A percentile compares a stretch with the other conserved stretches of the same genome.
These are phyloP conservation scores for Megaceryle torquata DNA, from an alignment of 2,113 vertebrate genomes.

Conservation along the genomic window DNA sequence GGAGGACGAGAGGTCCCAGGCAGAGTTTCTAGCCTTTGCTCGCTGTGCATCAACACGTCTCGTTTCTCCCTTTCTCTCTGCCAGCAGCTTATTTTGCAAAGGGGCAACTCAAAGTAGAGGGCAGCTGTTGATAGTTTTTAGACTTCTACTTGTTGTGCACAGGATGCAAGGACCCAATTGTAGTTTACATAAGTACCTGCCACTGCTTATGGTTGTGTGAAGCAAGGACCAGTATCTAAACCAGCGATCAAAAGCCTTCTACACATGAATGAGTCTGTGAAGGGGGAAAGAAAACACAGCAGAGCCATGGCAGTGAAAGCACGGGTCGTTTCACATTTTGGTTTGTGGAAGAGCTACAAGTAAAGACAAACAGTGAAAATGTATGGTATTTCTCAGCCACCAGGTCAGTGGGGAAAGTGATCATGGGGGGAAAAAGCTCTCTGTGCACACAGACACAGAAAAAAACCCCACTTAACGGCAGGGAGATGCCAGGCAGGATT, in stretches of 20 bases:
- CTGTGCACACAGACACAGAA: not conserved
- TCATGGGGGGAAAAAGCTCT: not conserved
- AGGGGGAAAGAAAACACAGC: slow-evolving; percentile 36
- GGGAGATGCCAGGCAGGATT: not conserved
- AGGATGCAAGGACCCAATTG: not conserved
- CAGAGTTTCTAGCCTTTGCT: not conserved
- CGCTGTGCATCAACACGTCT: not conserved
- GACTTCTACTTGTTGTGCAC: not conserved
- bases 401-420: slow-evolving; percentile 27
- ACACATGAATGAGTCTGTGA: slow-evolving; percentile 67
- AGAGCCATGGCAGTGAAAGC: slow-evolving; percentile 47
- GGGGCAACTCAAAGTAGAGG: not conserved
- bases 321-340: slow-evolving; percentile 64
- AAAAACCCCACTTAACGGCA: not conserved
- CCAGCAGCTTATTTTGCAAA: not conserved
- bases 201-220: slow-evolving; percentile 65
- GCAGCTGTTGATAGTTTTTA: not conserved
- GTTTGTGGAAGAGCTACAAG: slow-evolving; percentile 68
- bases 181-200: slow-evolving; percentile 61
- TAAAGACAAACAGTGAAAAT: slow-evolving; percentile 45
- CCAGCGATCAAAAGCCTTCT: slow-evolving; percentile 71
- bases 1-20: not conserved
- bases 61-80: not conserved
- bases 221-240: slow-evolving; percentile 66
- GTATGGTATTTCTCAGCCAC: slow-evolving; percentile 28